Base-by-base conservation (phyloP, 2,888 invertebrate genomes). In the Heliconius sara region DNA sequence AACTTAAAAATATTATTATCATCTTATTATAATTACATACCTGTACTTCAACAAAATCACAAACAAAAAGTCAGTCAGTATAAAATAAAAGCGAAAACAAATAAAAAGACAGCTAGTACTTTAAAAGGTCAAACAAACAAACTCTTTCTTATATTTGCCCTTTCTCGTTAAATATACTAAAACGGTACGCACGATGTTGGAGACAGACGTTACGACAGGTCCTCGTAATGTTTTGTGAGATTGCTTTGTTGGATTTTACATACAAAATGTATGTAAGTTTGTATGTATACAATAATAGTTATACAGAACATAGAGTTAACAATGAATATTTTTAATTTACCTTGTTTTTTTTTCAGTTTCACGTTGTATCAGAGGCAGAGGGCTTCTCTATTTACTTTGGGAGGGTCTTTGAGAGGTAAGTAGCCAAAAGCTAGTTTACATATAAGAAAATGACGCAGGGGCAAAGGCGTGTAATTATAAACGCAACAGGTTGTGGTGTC, bases 91-190 rank as follows among this genome's bases (percentile, higher is more conserved):
- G 73, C 19, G 10, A 34, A 19, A 39, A 73, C 19, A 57, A 57
- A 73, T 30, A 73, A 30, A 73, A 34, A 52, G 52, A n/a, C 60
- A 39, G 27, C 73, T 65, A 16, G 25, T 39, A 52, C 74, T 10
- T 22, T 68, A 78, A 74, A 68, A 78, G 78, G 60, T 74, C 43
- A 63, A 60, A 78, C 78, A 78, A 74, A 78, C 67, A 74, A 25
- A 60, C 67, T 75, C 27, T 25, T 63, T 25, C 65, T 66, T 34
- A 71, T 78, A 34, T 73, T 73, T 73, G 16, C 47, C 57, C 43
- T 78, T 68, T 68, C 78, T 68, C 60, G 60, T 74, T 67, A 57
- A 70, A 77, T 60, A 74, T 57, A 68, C 78, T 78, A 78, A 78
- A 68, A 67, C 43, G 74, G 2, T 19, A 63, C 19, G 22, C 78